Evolutionary conservation across 1,140 invertebrate species (phyloP).

Genomic region (Drosophila eugracilis): DNA sequence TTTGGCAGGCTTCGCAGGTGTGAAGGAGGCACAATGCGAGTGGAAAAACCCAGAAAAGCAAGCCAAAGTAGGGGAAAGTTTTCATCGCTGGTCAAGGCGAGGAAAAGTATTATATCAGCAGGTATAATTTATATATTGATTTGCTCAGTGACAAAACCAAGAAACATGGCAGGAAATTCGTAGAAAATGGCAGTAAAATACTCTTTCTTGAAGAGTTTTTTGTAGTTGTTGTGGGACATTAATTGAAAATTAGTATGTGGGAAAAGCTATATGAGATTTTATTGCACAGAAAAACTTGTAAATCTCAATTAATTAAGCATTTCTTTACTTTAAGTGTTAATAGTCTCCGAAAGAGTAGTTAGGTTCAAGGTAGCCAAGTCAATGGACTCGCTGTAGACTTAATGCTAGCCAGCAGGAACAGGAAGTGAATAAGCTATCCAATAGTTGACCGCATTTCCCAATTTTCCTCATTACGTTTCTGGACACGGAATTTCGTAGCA

Average conservation of each 20-base stretch:
- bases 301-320: no score
- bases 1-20: slow-evolving; percentile 55
- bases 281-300: no score
- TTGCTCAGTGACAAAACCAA: slow-evolving; percentile 45
- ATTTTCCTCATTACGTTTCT: slow-evolving; percentile 30
- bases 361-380: background rate
- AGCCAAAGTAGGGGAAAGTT: slow-evolving; percentile 15
- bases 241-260: background rate
- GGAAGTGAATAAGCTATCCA: slow-evolving; percentile 35
- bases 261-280: no score
- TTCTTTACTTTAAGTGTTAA: no score
- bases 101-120: slow-evolving; percentile 34
- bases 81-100: background rate
- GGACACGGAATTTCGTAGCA: slow-evolving; percentile 28
- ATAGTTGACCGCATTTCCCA: slow-evolving; percentile 40
- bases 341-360: background rate
- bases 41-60: slow-evolving; percentile 12
- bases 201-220: background rate
- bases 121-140: slow-evolving; percentile 63
- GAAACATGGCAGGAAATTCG: slow-evolving; percentile 9
- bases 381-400: slow-evolving; percentile 4
- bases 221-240: no score
- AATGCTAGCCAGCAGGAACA: background rate
- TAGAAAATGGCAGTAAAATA: slow-evolving; percentile 3
- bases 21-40: slow-evolving; percentile 1